Percentiles rank a stretch among this genome's conserved stretches.
Evolutionary conservation across 2,888 invertebrate species (phyloP).

Genomic region (Scaptomyza tumidula): DNA sequence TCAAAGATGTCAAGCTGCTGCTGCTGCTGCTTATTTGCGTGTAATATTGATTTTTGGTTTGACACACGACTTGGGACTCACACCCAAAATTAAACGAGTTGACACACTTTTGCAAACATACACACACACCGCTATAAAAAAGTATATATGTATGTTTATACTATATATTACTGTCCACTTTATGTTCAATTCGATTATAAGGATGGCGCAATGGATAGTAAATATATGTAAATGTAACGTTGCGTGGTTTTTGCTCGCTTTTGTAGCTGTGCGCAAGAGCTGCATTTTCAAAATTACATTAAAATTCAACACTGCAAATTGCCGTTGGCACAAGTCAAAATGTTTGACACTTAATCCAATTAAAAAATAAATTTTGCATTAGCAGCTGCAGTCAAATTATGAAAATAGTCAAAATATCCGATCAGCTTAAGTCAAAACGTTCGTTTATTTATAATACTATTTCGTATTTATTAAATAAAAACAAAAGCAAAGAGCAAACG

Average conservation of each 20-base stretch:
- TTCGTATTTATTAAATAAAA: not conserved
- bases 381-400: slow-evolving; percentile 48
- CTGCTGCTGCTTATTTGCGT: slow-evolving; percentile 58
- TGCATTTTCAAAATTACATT: slow-evolving; percentile 72
- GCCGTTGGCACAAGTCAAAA: slow-evolving; percentile 67
- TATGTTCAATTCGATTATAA: slow-evolving; percentile 14
- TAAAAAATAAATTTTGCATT: slow-evolving; percentile 68
- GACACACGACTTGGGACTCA: slow-evolving; percentile 49
- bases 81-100: slow-evolving; percentile 45
- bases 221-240: slow-evolving; percentile 11
- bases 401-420: slow-evolving; percentile 16
- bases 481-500: not conserved
- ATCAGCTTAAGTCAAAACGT: not conserved
- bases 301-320: slow-evolving; percentile 66
- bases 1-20: slow-evolving; percentile 64
- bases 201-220: slow-evolving; percentile 3
- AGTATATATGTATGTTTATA: not conserved
- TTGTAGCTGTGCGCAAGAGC: slow-evolving; percentile 26
- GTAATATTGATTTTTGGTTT: slow-evolving; percentile 70
- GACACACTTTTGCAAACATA: slow-evolving; percentile 25
- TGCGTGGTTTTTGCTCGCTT: slow-evolving; percentile 26
- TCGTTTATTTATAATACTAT: not conserved
- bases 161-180: not conserved
- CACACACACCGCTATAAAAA: not conserved
- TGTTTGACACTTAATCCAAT: slow-evolving; percentile 74